A percentile compares a stretch with the other conserved stretches of the same genome.
Conservation (phyloP, 2,113 vertebrate species). For the Todiramphus saurophagus region DNA sequence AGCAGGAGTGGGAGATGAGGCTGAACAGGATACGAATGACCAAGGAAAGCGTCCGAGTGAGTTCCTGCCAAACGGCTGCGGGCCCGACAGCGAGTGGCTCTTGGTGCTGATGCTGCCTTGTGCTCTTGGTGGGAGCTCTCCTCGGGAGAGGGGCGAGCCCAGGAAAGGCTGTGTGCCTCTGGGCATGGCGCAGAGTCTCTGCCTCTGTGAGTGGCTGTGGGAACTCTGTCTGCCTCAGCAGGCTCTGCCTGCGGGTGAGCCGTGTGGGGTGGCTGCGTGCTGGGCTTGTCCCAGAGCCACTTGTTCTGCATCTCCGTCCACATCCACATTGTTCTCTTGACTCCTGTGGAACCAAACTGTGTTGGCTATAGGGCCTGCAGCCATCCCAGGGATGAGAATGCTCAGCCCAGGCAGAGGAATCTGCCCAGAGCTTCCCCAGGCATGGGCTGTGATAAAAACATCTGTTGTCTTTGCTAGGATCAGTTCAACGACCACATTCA, state of each 20-base stretch:
- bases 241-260: too few relatives aligned
- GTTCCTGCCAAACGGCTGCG: not conserved
- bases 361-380: not conserved
- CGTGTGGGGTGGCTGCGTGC: too few relatives aligned
- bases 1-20: slow-evolving; percentile 81
- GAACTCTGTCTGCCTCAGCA: not conserved
- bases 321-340: not conserved
- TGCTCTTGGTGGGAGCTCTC: fast-evolving
- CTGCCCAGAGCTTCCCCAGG: not conserved
- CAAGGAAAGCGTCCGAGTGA: slow-evolving; percentile 78
- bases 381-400: not conserved
- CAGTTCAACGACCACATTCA: slow-evolving; percentile 86
- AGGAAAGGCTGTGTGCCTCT: not conserved
- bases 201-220: not conserved
- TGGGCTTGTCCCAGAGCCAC: too few relatives aligned
- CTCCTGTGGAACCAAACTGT: not conserved
- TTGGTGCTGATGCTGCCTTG: fast-evolving
- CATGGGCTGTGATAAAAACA: fast-evolving
- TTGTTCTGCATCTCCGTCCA: too few relatives aligned
- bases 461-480: slow-evolving; percentile 37
- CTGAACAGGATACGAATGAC: slow-evolving; percentile 77
- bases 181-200: fast-evolving
- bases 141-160: not conserved
- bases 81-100: not conserved
- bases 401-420: not conserved